Percentiles rank a stretch among this genome's conserved stretches.
Evolutionary conservation across 2,113 vertebrate genomes (phyloP).

Genomic region (Archocentrus centrarchus): DNA sequence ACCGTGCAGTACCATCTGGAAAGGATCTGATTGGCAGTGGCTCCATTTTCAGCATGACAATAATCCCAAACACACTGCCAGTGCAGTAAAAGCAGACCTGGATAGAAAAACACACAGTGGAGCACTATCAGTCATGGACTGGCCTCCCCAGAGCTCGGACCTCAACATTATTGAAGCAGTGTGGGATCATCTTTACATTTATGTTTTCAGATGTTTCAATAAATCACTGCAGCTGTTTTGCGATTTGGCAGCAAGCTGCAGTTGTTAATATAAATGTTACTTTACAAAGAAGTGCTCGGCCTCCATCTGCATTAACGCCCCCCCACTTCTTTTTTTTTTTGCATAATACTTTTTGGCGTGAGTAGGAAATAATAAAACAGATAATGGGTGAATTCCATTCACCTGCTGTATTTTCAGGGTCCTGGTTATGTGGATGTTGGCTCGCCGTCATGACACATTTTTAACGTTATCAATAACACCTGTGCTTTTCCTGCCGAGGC

Average conservation of each 20-base stretch:
- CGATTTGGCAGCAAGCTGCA: not conserved
- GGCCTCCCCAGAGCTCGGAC: not conserved
- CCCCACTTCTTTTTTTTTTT: not conserved
- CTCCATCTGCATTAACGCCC: not conserved
- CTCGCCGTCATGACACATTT: not conserved
- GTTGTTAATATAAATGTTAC: not conserved
- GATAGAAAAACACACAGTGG: not conserved
- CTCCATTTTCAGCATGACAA: not conserved
- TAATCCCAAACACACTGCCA: not conserved
- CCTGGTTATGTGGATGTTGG: not conserved
- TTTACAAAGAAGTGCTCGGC: not conserved
- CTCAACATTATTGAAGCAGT: accelerated
- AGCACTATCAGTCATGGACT: not conserved
- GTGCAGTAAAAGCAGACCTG: not conserved
- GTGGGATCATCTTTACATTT: not conserved
- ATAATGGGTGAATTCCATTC: not conserved
- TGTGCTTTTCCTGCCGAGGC: not conserved
- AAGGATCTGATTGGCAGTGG: not conserved
- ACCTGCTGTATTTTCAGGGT: not conserved
- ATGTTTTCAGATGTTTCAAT: not conserved
- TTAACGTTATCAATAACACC: not conserved
- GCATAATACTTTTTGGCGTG: not conserved
- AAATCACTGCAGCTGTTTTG: not conserved
- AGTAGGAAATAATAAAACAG: slow-evolving; percentile 7
- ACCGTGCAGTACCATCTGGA: not conserved